Base-by-base conservation (phyloP, 2,888 invertebrate genomes). In the Sarcophaga rosellei region DNA sequence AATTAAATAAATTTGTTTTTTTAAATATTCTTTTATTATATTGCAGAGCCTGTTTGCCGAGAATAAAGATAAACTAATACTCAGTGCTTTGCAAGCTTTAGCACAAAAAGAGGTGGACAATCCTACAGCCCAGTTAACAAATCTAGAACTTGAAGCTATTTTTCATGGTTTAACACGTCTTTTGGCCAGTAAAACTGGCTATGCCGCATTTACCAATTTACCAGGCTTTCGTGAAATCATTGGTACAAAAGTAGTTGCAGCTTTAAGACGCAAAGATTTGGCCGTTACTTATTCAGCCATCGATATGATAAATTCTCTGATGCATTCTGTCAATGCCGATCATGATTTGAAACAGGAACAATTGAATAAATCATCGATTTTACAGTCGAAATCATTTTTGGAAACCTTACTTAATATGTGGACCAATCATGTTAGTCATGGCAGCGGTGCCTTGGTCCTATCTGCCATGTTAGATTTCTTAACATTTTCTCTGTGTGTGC, bases 321-420 rank as follows among this genome's bases (percentile, higher is more conserved):
- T 99, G 98, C 99, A 99, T 94, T 99, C 99, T 1, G 99, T 99
- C 97, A 97, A 97, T 91, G 96, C 97, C 88, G 98, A 99, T 92
- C 99, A 98, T 89, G 99, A 99, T 94, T 94, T 99, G 72, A 95
- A 98, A 87, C 99, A 99, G 93, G 99, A 99, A 92, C 99, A 99
- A 93, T 94, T 99, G 86, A 99, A 99, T 94, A 99, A 99, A 94
- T 97, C 97, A 83, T 98, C 98, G 88, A 95, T 99, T 90, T 94
- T 99, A 75, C 97, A 98, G 85, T 97, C 98, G 2, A 96, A 97
- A 90, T 95, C 96, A 74, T 99, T 99, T 94, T 94, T 99, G 53
- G 98, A 99, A 91, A 97, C 96, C 88, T 94, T 99, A 87, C 95
- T 99, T 44, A 97, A 97, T 89, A 98, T 98, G 97, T 99, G 99